Conservation (phyloP, 2,888 invertebrate species). For the Pyrochroa serraticornis region DNA sequence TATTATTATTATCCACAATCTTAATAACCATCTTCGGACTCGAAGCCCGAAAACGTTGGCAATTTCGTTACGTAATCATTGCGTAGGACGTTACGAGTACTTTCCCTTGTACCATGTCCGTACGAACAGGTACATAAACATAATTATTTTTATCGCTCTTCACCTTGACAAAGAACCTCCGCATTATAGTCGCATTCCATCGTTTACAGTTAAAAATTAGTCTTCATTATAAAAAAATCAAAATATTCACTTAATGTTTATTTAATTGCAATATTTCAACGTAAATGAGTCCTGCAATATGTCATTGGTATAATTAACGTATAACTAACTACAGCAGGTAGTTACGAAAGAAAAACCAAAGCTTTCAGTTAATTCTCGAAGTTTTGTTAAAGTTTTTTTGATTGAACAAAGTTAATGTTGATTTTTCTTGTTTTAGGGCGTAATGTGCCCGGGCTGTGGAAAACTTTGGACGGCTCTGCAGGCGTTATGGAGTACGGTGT, state of each 20-base stretch:
- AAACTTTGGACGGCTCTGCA: slow-evolving; percentile 58
- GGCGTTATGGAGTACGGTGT: slow-evolving; percentile 60
- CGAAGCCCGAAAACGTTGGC: no score
- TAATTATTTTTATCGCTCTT: slow-evolving; percentile 16
- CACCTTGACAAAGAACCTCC: slow-evolving; percentile 21
- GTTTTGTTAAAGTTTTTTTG: background rate
- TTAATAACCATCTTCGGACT: no score
- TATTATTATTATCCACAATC: no score
- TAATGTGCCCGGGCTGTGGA: slow-evolving; percentile 55
- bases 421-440: slow-evolving; percentile 45
- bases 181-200: slow-evolving; percentile 19
- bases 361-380: background rate
- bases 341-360: slow-evolving; percentile 27
- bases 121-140: no score
- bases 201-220: slow-evolving; percentile 15
- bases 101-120: no score
- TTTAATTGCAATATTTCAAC: no score
- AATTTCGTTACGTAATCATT: no score
- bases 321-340: background rate
- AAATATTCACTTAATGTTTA: no score
- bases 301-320: no score
- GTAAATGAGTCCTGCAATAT: no score
- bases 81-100: no score
- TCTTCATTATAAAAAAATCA: no score
- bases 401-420: background rate